Conservation (phyloP, 2,797 vertebrate species). For the Xiphorhynchus erythropygius region DNA sequence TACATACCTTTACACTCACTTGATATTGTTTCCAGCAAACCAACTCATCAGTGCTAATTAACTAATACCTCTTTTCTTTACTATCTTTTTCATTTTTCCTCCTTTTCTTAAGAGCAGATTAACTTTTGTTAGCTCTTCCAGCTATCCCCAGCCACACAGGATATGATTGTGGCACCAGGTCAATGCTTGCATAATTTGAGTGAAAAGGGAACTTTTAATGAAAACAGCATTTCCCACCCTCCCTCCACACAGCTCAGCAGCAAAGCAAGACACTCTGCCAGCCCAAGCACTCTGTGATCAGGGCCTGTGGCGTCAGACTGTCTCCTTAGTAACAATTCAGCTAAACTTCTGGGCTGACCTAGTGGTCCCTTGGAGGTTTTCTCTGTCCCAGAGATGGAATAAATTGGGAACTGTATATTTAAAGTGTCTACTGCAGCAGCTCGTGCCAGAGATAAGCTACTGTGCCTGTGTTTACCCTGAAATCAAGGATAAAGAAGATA, state of each 20-base stretch:
- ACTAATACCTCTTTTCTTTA: neutral
- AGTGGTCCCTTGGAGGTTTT: neutral
- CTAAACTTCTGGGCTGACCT: constrained; percentile 5
- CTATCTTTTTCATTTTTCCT: neutral
- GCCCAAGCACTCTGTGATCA: neutral
- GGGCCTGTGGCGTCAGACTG: neutral
- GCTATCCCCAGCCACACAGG: neutral
- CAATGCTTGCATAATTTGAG: neutral
- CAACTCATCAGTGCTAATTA: neutral
- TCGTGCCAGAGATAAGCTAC: neutral
- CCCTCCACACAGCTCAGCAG: neutral
- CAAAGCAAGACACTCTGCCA: neutral
- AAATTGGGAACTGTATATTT: neutral
- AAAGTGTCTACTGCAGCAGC: neutral
- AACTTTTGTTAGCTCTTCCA: neutral
- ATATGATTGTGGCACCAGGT: neutral
- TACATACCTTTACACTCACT: neutral
- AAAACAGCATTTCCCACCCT: neutral
- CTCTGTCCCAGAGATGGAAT: neutral
- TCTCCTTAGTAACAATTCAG: neutral
- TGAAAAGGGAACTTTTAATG: neutral
- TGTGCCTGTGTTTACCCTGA: neutral
- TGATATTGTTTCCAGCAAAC: neutral
- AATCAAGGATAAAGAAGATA: neutral
- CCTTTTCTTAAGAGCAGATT: neutral